Evolutionary conservation across 2,888 invertebrate genomes (phyloP).

Genomic region (Baronia brevicornis): DNA sequence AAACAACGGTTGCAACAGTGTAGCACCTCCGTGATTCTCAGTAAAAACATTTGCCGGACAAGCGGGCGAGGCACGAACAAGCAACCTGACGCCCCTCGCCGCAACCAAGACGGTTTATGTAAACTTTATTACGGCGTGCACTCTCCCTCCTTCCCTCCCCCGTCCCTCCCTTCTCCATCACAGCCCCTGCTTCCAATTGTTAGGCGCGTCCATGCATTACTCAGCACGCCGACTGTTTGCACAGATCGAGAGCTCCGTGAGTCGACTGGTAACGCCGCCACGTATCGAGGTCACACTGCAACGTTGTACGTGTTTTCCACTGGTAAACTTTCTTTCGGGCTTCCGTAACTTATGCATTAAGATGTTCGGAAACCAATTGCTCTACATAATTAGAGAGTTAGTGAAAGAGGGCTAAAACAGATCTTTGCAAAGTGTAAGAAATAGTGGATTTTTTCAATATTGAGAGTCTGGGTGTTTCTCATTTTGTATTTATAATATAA

Average conservation of each 20-base stretch:
- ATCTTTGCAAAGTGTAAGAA: no score
- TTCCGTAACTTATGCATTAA: slow-evolving; percentile 38
- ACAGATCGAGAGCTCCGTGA: slow-evolving; percentile 63
- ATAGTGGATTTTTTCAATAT: no score
- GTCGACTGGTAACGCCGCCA: slow-evolving; percentile 45
- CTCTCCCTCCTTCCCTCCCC: slow-evolving; percentile 30
- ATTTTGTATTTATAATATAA: no score
- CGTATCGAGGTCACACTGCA: slow-evolving; percentile 58
- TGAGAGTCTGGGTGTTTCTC: no score
- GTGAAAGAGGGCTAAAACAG: no score
- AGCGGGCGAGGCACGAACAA: slow-evolving; percentile 41
- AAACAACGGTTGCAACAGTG: slow-evolving; percentile 58
- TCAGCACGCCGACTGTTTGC: slow-evolving; percentile 64
- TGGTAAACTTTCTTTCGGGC: slow-evolving; percentile 46
- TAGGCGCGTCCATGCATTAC: slow-evolving; percentile 64
- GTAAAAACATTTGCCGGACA: slow-evolving; percentile 59
- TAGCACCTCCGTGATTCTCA: slow-evolving; percentile 60
- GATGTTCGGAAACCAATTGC: no score
- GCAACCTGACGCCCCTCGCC: slow-evolving; percentile 50
- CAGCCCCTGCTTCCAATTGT: slow-evolving; percentile 38
- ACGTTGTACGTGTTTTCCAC: slow-evolving; percentile 48
- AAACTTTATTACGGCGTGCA: slow-evolving; percentile 70
- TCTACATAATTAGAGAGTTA: no score
- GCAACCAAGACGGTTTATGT: slow-evolving; percentile 63
- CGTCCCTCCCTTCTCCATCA: slow-evolving; percentile 26